phyloP scores from a whole-genome alignment of 2,797 vertebrate species.

The Microcaecilia unicolor region DNA sequence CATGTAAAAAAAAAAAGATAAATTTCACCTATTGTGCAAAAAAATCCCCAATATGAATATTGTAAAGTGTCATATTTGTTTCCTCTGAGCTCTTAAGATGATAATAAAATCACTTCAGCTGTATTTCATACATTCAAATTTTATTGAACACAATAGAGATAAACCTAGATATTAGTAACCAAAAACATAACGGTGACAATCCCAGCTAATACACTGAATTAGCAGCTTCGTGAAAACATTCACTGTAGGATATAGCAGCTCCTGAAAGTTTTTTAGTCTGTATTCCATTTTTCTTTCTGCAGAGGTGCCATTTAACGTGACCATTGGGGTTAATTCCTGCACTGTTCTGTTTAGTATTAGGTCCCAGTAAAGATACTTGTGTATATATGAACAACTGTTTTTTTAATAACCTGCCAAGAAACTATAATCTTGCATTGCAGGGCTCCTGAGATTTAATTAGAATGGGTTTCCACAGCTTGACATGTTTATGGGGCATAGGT shows the following conservation, averaged over 20 bases:
- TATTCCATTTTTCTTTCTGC: neutral
- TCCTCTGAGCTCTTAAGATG: no score
- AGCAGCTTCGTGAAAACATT: conserved; percentile 10
- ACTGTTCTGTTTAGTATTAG: conserved; percentile 49
- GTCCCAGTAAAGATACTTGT: conserved; percentile 55
- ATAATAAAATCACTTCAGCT: no score
- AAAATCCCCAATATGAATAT: no score
- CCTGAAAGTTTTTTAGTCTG: conserved; percentile 12
- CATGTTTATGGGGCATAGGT: conserved; percentile 74
- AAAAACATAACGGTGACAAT: conserved; percentile 8
- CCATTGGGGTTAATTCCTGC: conserved; percentile 46
- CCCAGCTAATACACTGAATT: conserved; percentile 11
- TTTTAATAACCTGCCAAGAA: conserved; percentile 72
- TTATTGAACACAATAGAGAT: no score
- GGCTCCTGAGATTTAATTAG: conserved; percentile 65
- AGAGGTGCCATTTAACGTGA: conserved; percentile 18
- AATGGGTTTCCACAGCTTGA: conserved; percentile 63
- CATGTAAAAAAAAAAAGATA: no score
- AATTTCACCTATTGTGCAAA: no score
- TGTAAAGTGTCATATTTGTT: no score
- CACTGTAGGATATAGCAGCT: neutral
- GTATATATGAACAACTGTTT: conserved; percentile 69
- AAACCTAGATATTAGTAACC: no score
- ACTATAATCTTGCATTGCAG: conserved; percentile 59
- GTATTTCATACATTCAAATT: no score